Conservation (phyloP, 2,113 vertebrate species). For the Desmodus rotundus region DNA sequence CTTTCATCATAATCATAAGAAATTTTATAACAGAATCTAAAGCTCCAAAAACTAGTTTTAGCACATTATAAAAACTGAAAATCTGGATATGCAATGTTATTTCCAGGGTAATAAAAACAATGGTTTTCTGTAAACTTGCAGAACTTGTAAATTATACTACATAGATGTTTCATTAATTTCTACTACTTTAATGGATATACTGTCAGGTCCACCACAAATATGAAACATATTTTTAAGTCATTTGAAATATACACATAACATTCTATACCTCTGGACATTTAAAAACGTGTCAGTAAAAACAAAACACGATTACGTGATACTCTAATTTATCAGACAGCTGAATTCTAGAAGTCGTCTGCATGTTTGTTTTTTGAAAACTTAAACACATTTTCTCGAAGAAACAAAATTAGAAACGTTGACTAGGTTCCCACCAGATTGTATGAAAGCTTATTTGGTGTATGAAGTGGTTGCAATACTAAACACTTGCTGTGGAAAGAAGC, state of each 20-base stretch:
- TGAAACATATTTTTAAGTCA: neutral
- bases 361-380: neutral
- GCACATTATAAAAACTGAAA: neutral
- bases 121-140: neutral
- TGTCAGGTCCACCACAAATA: neutral
- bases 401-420: neutral
- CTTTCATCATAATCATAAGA: neutral
- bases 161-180: neutral
- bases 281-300: neutral
- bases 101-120: neutral
- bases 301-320: neutral
- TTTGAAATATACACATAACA: neutral
- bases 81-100: neutral
- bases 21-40: neutral
- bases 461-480: neutral
- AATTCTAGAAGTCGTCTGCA: neutral
- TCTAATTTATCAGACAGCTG: neutral
- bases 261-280: neutral
- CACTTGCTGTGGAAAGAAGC: neutral
- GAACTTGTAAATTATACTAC: neutral
- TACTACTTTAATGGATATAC: neutral
- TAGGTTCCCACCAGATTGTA: neutral
- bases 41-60: neutral
- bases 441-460: neutral
- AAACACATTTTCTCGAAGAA: neutral